Conservation (phyloP, 2,113 vertebrate genomes). For the Thomomys bottae region DNA sequence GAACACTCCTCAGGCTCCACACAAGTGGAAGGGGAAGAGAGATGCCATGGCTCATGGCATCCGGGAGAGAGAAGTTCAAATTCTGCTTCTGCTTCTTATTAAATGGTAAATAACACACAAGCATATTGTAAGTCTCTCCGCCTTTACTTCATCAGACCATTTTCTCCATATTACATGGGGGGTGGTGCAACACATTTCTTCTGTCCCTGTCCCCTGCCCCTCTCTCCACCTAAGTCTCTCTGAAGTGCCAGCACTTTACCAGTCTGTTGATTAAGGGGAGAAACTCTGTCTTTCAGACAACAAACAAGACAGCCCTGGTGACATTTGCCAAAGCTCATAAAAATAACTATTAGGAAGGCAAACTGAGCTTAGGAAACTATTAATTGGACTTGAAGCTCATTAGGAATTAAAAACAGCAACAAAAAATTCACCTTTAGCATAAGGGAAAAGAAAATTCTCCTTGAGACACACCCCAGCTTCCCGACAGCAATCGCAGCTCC, state of each 20-base stretch:
- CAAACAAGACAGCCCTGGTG: constrained; percentile 71
- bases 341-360: constrained; percentile 80
- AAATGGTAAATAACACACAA: constrained; percentile 12
- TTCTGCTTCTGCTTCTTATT: constrained; percentile 1
- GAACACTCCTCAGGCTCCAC: not conserved
- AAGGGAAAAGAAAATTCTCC: constrained; percentile 61
- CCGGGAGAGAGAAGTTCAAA: not conserved
- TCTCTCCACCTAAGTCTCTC: not conserved
- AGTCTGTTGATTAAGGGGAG: constrained; percentile 38
- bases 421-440: constrained; percentile 75
- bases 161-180: not conserved
- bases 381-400: constrained; percentile 82
- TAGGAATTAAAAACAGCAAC: constrained; percentile 85
- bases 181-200: not conserved
- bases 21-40: not conserved
- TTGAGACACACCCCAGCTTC: constrained; percentile 70
- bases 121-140: not conserved
- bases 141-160: not conserved
- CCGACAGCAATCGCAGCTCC: constrained; percentile 78
- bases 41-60: not conserved
- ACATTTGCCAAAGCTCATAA: constrained; percentile 81
- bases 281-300: constrained; percentile 49
- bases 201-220: not conserved
- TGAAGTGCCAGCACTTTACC: not conserved
- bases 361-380: constrained; percentile 84